Conservation (phyloP, 2,888 invertebrate species). For the Trissonchulus sp. region DNA sequence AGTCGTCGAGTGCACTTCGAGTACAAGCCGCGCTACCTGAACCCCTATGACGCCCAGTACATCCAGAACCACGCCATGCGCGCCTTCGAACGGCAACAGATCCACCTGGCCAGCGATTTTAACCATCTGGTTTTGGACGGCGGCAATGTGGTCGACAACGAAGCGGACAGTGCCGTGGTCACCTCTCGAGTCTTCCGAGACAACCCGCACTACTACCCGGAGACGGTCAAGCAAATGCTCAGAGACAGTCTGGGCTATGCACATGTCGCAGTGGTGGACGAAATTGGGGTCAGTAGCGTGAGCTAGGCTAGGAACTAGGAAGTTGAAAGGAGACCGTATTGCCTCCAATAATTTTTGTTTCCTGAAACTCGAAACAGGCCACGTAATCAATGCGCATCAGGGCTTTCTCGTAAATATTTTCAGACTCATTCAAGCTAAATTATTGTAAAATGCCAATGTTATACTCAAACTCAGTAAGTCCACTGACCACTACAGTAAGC, state of each 20-base stretch:
- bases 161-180: background rate
- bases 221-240: background rate
- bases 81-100: background rate
- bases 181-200: constrained; percentile 12
- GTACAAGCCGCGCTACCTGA: background rate
- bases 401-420: too few relatives aligned
- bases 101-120: background rate
- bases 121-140: constrained; percentile 16
- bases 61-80: constrained; percentile 5
- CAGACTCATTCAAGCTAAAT: too few relatives aligned
- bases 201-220: background rate
- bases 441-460: too few relatives aligned
- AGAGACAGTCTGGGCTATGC: background rate
- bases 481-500: too few relatives aligned
- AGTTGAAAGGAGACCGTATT: too few relatives aligned
- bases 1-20: background rate
- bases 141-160: constrained; percentile 23
- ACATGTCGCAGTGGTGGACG: constrained; percentile 4
- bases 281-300: too few relatives aligned
- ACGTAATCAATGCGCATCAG: too few relatives aligned
- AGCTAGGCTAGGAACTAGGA: too few relatives aligned
- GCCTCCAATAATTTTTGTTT: too few relatives aligned
- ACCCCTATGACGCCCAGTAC: background rate
- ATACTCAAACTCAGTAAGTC: too few relatives aligned
- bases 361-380: too few relatives aligned